These are phyloP conservation scores for Plectropomus leopardus DNA, from an alignment of 2,113 vertebrate species.

Conservation along the genomic window DNA sequence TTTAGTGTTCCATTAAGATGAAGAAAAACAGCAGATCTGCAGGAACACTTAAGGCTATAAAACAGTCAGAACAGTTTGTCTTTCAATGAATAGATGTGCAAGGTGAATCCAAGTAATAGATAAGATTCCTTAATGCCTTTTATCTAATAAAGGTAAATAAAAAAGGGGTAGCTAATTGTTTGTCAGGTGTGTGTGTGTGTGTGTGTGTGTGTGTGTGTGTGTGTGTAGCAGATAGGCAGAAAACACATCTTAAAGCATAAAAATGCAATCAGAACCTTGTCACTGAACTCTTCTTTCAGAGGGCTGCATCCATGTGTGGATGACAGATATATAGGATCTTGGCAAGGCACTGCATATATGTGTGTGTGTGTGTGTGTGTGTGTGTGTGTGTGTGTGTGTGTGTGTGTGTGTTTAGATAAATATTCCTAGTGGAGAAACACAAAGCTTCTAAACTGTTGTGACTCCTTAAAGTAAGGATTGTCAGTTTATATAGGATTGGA, in stretches of 20 bases:
- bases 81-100: background rate
- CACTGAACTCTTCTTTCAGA: background rate
- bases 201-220: background rate
- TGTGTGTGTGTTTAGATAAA: constrained; percentile 11
- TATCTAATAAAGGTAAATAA: background rate
- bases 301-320: background rate
- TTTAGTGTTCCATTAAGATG: background rate
- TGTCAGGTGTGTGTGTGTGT: background rate
- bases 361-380: constrained; percentile 2
- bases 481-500: constrained; percentile 53
- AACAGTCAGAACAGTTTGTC: background rate
- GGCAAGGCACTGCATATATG: background rate
- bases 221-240: background rate
- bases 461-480: constrained; percentile 51
- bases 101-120: background rate
- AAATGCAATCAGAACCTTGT: background rate
- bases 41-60: background rate
- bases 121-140: background rate
- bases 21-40: background rate
- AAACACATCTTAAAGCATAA: background rate
- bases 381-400: background rate
- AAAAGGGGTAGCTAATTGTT: background rate
- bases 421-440: constrained; percentile 2
- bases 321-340: constrained; percentile 21
- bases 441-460: constrained; percentile 41